Evolutionary conservation across 2,797 vertebrate genomes (phyloP), one percentile per base, ranked within the genome.

Genomic region (Phoeniculus purpureus): DNA sequence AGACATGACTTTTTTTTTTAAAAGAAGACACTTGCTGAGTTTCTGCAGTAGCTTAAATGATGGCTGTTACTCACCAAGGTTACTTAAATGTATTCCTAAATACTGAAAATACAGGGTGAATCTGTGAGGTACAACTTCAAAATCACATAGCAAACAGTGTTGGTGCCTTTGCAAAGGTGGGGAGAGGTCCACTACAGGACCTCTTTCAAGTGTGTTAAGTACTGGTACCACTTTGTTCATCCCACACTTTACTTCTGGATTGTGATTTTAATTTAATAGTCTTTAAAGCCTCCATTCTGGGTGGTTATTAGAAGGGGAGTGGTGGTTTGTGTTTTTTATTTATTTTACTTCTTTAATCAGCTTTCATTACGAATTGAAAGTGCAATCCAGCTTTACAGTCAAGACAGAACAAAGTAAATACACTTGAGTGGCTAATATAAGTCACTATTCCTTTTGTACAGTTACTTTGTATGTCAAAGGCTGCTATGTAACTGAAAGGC

Each of bases 81-180:
- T 90, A 67, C 75, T 59, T 34, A 16, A 32, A 56, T 29, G 20
- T 83, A 52, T 68, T 62, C 27, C 45, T 80, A 26, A 60, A 48
- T 22, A 31, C 59, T 67, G 66, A 83, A 85, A 85, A n/a, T 27
- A 29, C 7, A 1, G 3, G 32, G 17, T 68, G 25, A 92, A 52
- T 55, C 37, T 40, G 6, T 37, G 65, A 90, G 72, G 20, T 59
- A 47, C 22, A 27, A 3, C 52, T 89, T 78, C 50, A 75, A 51
- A 83, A 47, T 21, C 15, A 15, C 9, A 4, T 45, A 43, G 10
- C 45, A 37, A 77, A 45, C 14, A 6, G 45, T 61, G 10, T 11
- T 55, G 32, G 2, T 51, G 18, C 8, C 0, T 37, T 43, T 43
- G 43, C 19, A 0, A 7, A 6, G 2, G 0, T 9, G 12, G 59